phyloP scores from a whole-genome alignment of 2,888 invertebrate species.

The Drosophila neonasuta region DNA sequence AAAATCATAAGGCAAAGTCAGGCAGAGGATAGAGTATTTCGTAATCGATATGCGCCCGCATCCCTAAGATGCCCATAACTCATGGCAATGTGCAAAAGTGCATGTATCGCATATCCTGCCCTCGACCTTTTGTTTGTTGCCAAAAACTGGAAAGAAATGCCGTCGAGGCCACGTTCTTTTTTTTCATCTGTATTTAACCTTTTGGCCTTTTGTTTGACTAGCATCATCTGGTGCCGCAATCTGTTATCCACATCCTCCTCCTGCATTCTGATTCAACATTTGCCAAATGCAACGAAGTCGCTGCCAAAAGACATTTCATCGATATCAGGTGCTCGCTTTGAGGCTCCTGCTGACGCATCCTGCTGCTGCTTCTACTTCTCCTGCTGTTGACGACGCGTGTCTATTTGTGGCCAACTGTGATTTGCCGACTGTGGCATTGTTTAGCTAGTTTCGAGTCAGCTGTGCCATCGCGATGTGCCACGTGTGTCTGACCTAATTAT shows the following conservation, averaged over 20 bases:
- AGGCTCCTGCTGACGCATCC: slow-evolving; percentile 12
- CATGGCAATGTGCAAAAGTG: slow-evolving; percentile 81
- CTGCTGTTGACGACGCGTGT: slow-evolving; percentile 60
- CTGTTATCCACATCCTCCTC: slow-evolving; percentile 66
- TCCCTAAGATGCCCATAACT: slow-evolving; percentile 73
- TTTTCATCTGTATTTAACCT: slow-evolving; percentile 37
- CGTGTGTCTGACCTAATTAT: slow-evolving; percentile 55
- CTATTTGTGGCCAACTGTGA: slow-evolving; percentile 75
- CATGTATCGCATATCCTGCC: slow-evolving; percentile 72
- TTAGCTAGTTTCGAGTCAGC: slow-evolving; percentile 50
- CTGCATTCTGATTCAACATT: slow-evolving; percentile 63
- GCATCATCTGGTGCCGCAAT: slow-evolving; percentile 73
- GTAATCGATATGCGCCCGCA: slow-evolving; percentile 77
- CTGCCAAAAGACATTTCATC: slow-evolving; percentile 28
- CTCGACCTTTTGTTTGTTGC: slow-evolving; percentile 60
- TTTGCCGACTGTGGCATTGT: slow-evolving; percentile 56
- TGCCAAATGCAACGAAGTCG: slow-evolving; percentile 63
- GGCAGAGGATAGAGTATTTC: slow-evolving; percentile 17
- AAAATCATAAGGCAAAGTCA: slow-evolving; percentile 62
- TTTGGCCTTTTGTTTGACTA: slow-evolving; percentile 52
- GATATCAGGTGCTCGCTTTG: slow-evolving; percentile 51
- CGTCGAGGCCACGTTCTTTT: slow-evolving; percentile 33
- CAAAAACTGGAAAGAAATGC: slow-evolving; percentile 54
- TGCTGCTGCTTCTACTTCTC: slow-evolving; percentile 6
- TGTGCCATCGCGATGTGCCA: slow-evolving; percentile 47